Conservation (phyloP, 2,888 invertebrate genomes). For the Plagodis dolabraria region DNA sequence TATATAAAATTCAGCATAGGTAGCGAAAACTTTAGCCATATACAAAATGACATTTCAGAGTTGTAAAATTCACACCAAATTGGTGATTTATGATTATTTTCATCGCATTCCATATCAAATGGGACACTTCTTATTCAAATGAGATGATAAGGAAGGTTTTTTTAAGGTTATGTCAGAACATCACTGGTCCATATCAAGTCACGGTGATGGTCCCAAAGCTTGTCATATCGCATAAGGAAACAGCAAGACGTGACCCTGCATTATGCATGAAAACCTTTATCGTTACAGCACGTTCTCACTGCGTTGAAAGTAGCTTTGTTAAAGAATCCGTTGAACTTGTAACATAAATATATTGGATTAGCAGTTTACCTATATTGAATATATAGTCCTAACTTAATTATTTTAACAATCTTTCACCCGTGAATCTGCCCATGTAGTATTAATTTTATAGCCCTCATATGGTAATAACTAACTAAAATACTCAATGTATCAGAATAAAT, state of each 20-base stretch:
- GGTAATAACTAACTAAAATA: no score
- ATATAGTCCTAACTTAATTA: background rate
- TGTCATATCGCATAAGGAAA: conserved; percentile 34
- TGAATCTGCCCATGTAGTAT: no score
- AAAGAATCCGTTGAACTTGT: no score
- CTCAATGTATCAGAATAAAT: no score
- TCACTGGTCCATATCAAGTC: conserved; percentile 20
- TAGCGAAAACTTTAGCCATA: no score
- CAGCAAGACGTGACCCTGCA: conserved; percentile 38
- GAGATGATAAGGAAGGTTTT: conserved; percentile 18
- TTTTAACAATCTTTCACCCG: no score
- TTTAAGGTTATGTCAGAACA: conserved; percentile 27
- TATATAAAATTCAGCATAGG: no score
- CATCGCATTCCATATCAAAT: conserved; percentile 20
- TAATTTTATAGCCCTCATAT: no score
- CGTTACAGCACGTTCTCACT: conserved; percentile 18
- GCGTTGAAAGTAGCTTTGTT: background rate
- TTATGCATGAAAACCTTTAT: conserved; percentile 39
- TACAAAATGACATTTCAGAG: background rate
- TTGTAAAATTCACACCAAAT: conserved; percentile 22
- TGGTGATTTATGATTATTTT: conserved; percentile 25
- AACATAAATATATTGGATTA: no score
- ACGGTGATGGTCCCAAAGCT: conserved; percentile 31
- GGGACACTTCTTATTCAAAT: conserved; percentile 20
- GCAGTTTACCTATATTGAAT: no score